phyloP scores from a whole-genome alignment of 2,797 vertebrate species.

The Hafferia zeledoni region DNA sequence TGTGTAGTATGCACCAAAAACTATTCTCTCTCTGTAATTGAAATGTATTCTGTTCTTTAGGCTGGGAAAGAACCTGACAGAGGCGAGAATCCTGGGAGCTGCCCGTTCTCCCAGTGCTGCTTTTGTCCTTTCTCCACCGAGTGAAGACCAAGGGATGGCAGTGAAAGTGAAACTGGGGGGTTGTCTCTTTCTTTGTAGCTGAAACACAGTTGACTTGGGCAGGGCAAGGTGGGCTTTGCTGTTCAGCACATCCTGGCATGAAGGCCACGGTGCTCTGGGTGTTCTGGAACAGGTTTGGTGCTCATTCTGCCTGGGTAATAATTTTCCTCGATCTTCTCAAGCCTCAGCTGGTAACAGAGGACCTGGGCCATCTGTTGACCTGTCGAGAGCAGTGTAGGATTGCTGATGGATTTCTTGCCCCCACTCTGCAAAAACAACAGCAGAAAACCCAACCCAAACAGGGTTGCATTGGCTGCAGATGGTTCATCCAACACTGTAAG shows the following conservation, averaged over 20 bases:
- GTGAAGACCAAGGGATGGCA: neutral
- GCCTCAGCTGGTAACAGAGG: neutral
- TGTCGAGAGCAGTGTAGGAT: constrained; percentile 18
- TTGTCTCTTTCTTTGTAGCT: neutral
- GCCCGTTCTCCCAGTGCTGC: neutral
- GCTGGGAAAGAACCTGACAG: neutral
- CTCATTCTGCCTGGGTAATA: neutral
- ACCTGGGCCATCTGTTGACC: constrained; percentile 47
- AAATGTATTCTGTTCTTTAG: neutral
- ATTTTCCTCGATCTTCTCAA: constrained; percentile 14
- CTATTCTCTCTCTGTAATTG: neutral
- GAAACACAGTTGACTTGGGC: neutral
- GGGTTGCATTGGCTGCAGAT: constrained; percentile 56
- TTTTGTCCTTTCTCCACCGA: neutral
- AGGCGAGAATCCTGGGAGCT: neutral
- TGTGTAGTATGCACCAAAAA: neutral
- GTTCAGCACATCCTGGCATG: neutral
- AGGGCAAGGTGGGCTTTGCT: neutral
- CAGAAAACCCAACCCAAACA: constrained; percentile 18
- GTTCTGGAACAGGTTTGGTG: neutral
- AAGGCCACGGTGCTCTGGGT: neutral
- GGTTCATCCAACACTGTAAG: neutral
- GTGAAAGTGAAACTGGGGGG: neutral
- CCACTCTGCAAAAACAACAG: neutral
- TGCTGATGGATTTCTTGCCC: constrained; percentile 59